Evolutionary conservation across 2,888 invertebrate species (phyloP), one percentile per base, ranked within the genome.

Genomic region (Cordylochernes scorpioides): DNA sequence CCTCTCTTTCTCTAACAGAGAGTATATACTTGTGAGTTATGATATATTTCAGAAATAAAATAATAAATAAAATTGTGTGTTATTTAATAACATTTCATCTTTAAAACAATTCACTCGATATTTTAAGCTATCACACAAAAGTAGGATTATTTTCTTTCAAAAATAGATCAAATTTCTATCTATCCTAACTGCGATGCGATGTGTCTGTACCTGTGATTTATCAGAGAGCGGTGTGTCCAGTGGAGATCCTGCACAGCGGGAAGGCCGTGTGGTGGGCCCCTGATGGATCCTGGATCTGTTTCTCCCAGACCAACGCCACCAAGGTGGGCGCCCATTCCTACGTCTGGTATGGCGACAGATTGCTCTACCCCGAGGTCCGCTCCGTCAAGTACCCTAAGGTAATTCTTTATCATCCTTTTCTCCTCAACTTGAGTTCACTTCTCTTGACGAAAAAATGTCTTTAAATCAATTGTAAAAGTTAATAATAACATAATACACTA

Each of bases 131-230:
- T n/a, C n/a, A n/a, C n/a, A n/a, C n/a, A n/a, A n/a, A n/a, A n/a
- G n/a, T n/a, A n/a, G n/a, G n/a, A n/a, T n/a, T n/a, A n/a, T n/a
- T n/a, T n/a, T n/a, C n/a, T n/a, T n/a, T n/a, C n/a, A n/a, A n/a
- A 8, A 19, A 19, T 9, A 19, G 19, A 9, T 9, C 8, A 19
- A 19, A 9, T 9, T 19, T 8, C 19, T 19, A 8, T 9, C 19
- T 19, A 9, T 9, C 9, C 8, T 25, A 25, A 25, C 10, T 25
- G 14, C 9, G 10, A 10, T 25, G 8, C 7, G 10, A 10, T 7
- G 7, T 12, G 7, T 8, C 8, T 25, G 8, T 25, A 9, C 25
- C 77, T 84, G 0, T 86, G 88, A 55, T 88, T 86, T 86, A 57
- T 88, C 12, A 88, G 88, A 50, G 86, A 86, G 15, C n/a, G 15